Evolutionary conservation across 1,140 invertebrate genomes (phyloP).

Genomic region (Colletes gigas): DNA sequence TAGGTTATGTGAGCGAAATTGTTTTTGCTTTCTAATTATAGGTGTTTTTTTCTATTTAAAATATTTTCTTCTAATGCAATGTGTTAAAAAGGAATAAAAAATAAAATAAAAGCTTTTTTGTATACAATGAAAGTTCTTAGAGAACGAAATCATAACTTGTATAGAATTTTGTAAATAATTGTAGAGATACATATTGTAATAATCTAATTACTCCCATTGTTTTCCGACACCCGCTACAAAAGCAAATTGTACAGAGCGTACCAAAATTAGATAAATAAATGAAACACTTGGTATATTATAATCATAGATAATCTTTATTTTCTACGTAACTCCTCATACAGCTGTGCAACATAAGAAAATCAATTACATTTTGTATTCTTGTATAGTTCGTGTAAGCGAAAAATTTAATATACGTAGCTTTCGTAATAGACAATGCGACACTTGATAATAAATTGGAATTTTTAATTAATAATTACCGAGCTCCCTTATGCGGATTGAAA

Average conservation of each 20-base stretch:
- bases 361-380: conserved; percentile 44
- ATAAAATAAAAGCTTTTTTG: not conserved
- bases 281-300: conserved; percentile 29
- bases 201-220: conserved; percentile 28
- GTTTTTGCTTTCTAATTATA: not conserved
- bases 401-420: conserved; percentile 53
- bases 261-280: conserved; percentile 26
- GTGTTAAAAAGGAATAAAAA: not conserved
- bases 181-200: conserved; percentile 31
- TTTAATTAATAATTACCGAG: conserved; percentile 70
- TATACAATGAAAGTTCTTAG: conserved; percentile 11
- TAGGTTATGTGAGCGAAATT: not conserved
- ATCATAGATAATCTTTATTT: conserved; percentile 60
- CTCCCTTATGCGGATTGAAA: conserved; percentile 48
- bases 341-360: conserved; percentile 54
- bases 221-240: conserved; percentile 5
- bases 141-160: conserved; percentile 14
- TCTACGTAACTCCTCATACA: conserved; percentile 52
- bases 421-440: conserved; percentile 68
- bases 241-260: conserved; percentile 25
- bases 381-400: conserved; percentile 38
- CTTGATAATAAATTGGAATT: conserved; percentile 62
- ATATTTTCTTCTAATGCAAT: not conserved
- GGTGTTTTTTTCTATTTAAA: not conserved
- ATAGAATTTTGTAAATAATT: conserved; percentile 46